Base-by-base conservation (phyloP, 2,797 vertebrate species). In the Pantherophis vulpinus region DNA sequence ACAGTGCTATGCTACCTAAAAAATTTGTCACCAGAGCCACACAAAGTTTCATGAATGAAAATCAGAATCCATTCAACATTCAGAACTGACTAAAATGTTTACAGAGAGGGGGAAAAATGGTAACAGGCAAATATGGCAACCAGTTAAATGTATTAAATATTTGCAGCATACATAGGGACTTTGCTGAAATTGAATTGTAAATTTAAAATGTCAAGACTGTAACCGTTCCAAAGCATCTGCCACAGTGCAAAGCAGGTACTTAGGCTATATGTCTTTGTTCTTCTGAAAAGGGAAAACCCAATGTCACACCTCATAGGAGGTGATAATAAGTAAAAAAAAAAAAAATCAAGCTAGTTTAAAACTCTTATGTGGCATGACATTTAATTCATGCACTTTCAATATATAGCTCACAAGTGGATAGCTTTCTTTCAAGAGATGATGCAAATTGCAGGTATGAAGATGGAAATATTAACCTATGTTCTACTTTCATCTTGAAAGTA, bases 381-480 rank as follows among this genome's bases (percentile, higher is more conserved):
- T 96, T 97, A 90, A 87, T 93, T 90, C 23, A 1, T 87, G 27
- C 16, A 3, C 93, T 94, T 96, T 95, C 94, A 9, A 93, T 27
- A 95, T 4, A 12, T 6, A 9, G 93, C 94, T 94, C 58, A 91
- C 92, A 93, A 95, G 93, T 74, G 8, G 90, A 95, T 92, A 95
- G 95, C 61, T 89, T 83, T 95, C 95, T 94, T 86, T 94, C 92
- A 94, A 96, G 88, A 96, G 93, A 96, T 93, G 94, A 97, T 95
- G 96, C 92, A 96, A 97, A 94, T 93, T 95, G 70, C 95, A 97
- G 97, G 96, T 97, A 97, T 23, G 60, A 90, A 96, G 96, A 95
- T 96, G 94, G 95, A 97, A 97, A 96, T 9, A 59, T 92, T 95
- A 96, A 91, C 94, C 96, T 87, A 47, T 92, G 54, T 56, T 94